These are phyloP conservation scores for Holocentrus rufus DNA, from an alignment of 2,797 vertebrate species.

Conservation along the genomic window DNA sequence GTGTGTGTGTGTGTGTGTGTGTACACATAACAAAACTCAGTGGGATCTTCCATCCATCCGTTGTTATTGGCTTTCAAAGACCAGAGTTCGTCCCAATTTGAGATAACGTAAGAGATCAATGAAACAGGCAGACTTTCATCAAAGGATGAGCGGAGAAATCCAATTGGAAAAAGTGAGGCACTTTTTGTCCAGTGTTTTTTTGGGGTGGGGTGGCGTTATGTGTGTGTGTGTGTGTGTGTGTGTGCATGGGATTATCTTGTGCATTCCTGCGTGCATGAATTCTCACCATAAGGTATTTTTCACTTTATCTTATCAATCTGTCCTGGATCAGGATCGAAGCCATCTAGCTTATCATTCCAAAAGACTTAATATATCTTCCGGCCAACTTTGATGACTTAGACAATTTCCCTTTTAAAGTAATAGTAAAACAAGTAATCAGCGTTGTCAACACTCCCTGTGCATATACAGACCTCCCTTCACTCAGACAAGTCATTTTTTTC, in stretches of 20 bases:
- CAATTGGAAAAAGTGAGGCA: slow-evolving; percentile 36
- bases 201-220: neutral
- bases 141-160: slow-evolving; percentile 50
- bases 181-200: slow-evolving; percentile 44
- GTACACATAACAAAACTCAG: neutral
- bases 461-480: slow-evolving; percentile 19
- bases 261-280: slow-evolving; percentile 14
- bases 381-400: slow-evolving; percentile 42
- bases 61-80: slow-evolving; percentile 13
- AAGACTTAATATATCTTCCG: slow-evolving; percentile 25
- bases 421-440: slow-evolving; percentile 49
- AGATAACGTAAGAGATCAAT: slow-evolving; percentile 55
- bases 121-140: slow-evolving; percentile 36
- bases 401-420: slow-evolving; percentile 24
- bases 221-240: slow-evolving; percentile 1
- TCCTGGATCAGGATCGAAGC: slow-evolving; percentile 19
- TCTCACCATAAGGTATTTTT: slow-evolving; percentile 34
- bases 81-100: slow-evolving; percentile 22
- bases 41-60: slow-evolving; percentile 17
- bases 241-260: slow-evolving; percentile 33
- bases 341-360: slow-evolving; percentile 1
- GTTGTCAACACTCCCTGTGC: slow-evolving; percentile 33
- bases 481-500: slow-evolving; percentile 14
- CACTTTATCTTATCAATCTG: slow-evolving; percentile 30
- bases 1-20: neutral